Conservation (phyloP, 2,113 vertebrate species). For the Psilopsiagon aymara region DNA sequence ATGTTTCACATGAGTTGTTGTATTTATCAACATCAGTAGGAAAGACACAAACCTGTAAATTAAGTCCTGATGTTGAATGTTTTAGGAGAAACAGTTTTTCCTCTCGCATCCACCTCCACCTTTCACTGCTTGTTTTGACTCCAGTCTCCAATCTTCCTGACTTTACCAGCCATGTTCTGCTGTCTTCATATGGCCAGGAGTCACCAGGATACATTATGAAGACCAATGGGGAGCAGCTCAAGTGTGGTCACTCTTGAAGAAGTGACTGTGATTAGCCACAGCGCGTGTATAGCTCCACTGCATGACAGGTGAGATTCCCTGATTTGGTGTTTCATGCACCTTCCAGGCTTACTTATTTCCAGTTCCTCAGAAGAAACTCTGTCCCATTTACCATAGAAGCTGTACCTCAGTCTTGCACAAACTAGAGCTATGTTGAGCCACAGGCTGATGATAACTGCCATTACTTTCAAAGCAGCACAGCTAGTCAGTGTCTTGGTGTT, state of each 20-base stretch:
- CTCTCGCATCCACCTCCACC: not conserved
- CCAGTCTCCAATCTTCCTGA: not conserved
- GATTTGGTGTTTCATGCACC: not conserved
- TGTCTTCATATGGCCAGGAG: not conserved
- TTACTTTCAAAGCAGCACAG: not conserved
- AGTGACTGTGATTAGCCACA: not conserved
- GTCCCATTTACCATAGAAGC: not conserved
- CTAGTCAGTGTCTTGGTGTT: not conserved
- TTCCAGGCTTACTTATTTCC: not conserved
- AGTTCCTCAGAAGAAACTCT: not conserved
- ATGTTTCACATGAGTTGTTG: not conserved
- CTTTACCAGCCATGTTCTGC: not conserved
- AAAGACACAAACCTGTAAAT: not conserved
- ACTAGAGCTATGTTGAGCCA: not conserved
- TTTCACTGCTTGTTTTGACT: conserved; percentile 5
- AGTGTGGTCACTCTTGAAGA: not conserved
- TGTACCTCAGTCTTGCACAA: not conserved
- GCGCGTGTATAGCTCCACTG: not conserved
- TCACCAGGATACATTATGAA: not conserved
- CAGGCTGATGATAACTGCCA: not conserved
- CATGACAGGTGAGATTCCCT: not conserved
- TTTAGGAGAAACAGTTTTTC: not conserved
- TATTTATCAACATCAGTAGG: not conserved
- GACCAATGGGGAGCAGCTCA: not conserved
- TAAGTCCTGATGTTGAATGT: not conserved